Conservation (phyloP, 2,113 vertebrate species). For the Peromyscus maniculatus region DNA sequence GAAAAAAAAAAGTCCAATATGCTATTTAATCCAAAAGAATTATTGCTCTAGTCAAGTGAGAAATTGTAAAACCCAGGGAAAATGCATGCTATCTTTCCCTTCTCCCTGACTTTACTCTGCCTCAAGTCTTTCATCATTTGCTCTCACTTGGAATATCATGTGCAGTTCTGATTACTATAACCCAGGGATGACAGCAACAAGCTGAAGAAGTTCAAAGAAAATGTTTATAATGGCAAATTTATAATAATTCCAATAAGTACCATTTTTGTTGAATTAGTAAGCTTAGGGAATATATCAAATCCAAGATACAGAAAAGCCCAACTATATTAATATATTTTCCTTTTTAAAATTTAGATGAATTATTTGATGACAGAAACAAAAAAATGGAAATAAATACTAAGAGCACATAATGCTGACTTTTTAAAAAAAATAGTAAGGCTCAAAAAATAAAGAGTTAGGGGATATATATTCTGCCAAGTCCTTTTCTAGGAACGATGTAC, state of each 20-base stretch:
- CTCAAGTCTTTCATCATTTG: slow-evolving; percentile 33
- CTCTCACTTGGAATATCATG: neutral
- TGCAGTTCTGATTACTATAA: neutral
- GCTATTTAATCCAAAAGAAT: slow-evolving; percentile 58
- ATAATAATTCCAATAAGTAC: slow-evolving; percentile 16
- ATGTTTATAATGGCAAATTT: slow-evolving; percentile 40
- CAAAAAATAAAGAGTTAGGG: slow-evolving; percentile 10
- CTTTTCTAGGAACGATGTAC: neutral
- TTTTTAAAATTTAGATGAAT: neutral
- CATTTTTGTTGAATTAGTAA: neutral
- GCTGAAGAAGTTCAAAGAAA: slow-evolving; percentile 42
- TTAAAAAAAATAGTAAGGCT: neutral
- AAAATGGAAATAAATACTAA: slow-evolving; percentile 26
- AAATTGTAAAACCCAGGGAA: neutral
- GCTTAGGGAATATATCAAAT: neutral
- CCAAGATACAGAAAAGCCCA: neutral
- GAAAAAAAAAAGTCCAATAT: neutral
- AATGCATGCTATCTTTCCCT: neutral
- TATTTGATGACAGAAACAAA: neutral
- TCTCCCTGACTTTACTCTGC: neutral
- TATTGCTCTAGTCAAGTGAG: slow-evolving; percentile 30
- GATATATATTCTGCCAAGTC: neutral
- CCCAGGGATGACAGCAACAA: neutral
- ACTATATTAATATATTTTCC: neutral
- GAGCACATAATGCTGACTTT: neutral